Percentiles rank a stretch among this genome's conserved stretches.
phyloP scores from a whole-genome alignment of 2,113 vertebrate genomes.

The Vireo altiloquus region DNA sequence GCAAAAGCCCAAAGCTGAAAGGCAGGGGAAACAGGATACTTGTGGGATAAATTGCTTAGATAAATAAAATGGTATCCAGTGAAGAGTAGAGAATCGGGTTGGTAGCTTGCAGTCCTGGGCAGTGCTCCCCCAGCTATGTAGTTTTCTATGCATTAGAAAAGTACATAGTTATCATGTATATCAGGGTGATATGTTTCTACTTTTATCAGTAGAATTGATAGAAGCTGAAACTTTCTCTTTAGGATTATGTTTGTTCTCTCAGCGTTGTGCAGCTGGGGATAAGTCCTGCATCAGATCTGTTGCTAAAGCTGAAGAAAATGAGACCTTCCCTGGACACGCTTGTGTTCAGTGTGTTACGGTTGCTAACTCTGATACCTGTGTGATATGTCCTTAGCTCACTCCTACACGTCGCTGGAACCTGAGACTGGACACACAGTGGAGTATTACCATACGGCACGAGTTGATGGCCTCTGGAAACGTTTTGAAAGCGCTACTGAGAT shows the following conservation, averaged over 20 bases:
- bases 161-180: neutral
- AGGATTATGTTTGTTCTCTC: neutral
- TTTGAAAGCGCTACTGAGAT: conserved; percentile 66
- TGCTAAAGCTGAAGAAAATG: neutral
- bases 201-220: neutral
- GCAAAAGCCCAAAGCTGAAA: neutral
- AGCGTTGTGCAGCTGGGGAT: neutral
- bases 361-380: neutral
- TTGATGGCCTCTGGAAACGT: conserved; percentile 75
- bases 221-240: neutral
- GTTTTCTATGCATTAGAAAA: neutral
- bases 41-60: neutral
- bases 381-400: conserved; percentile 71
- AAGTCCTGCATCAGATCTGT: neutral
- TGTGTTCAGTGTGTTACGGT: neutral
- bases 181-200: neutral
- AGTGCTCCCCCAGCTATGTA: neutral
- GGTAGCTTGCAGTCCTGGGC: neutral
- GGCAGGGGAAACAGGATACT: neutral
- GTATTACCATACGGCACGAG: conserved; percentile 72
- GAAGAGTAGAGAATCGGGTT: neutral
- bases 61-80: neutral
- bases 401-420: conserved; percentile 59
- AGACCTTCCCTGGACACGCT: neutral
- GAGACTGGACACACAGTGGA: conserved; percentile 77